phyloP scores from a whole-genome alignment of 2,888 invertebrate genomes.

The Abscondita cerata region DNA sequence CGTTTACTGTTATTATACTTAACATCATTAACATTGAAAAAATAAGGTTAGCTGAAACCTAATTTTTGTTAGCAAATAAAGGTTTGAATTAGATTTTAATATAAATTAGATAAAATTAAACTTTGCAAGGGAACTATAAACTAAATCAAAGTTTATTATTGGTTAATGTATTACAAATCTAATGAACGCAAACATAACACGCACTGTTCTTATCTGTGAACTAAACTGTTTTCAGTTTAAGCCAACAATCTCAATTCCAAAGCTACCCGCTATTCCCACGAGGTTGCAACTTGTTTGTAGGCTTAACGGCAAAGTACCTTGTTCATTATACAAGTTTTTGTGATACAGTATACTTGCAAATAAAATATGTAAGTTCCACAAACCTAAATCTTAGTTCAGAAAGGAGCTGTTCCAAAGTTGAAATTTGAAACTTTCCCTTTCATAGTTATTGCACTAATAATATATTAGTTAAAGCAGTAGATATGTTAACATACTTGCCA shows the following conservation, averaged over 20 bases:
- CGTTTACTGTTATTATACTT: too few relatives aligned
- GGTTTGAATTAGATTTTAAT: too few relatives aligned
- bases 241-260: conserved; percentile 27
- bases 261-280: conserved; percentile 20
- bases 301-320: conserved; percentile 21
- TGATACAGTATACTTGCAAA: conserved; percentile 6
- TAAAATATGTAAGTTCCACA: neutral
- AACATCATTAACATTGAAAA: too few relatives aligned
- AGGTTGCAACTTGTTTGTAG: conserved; percentile 22
- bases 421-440: neutral
- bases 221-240: conserved; percentile 21
- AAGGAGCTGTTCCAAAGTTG: neutral
- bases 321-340: conserved; percentile 23
- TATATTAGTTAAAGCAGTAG: too few relatives aligned
- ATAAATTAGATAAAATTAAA: too few relatives aligned
- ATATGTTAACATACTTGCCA: neutral
- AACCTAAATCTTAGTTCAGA: neutral
- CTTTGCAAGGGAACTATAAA: too few relatives aligned
- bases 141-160: too few relatives aligned
- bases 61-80: too few relatives aligned
- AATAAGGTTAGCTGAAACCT: too few relatives aligned
- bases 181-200: conserved; percentile 15
- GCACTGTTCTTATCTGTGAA: conserved; percentile 21
- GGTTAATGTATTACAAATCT: too few relatives aligned
- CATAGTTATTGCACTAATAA: too few relatives aligned